These are phyloP conservation scores for Chionis minor DNA, from an alignment of 2,113 vertebrate genomes.

Conservation along the genomic window DNA sequence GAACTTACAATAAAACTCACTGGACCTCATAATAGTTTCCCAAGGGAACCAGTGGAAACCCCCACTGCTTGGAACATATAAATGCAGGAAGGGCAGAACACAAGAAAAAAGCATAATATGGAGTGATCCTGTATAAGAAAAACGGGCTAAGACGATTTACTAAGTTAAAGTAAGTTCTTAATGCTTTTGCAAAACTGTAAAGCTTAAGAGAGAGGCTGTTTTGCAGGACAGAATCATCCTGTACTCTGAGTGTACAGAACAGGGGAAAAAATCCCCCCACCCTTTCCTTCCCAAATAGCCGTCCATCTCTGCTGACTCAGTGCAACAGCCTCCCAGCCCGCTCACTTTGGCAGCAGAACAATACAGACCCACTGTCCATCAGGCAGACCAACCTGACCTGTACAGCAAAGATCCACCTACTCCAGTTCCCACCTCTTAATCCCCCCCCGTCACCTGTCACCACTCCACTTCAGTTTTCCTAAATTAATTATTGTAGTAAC, in stretches of 20 bases:
- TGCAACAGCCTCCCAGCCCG: background rate
- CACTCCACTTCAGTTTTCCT: background rate
- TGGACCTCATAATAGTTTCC: background rate
- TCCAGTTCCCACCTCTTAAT: background rate
- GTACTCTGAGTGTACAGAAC: background rate
- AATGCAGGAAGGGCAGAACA: background rate
- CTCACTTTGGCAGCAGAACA: background rate
- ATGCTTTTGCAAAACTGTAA: background rate
- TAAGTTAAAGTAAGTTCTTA: background rate
- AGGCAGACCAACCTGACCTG: background rate
- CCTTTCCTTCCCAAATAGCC: background rate
- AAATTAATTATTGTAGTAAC: background rate
- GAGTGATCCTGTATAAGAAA: background rate
- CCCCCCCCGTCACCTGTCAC: background rate
- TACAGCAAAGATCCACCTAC: background rate
- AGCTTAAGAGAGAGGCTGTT: background rate
- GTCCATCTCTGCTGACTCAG: background rate
- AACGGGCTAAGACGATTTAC: background rate
- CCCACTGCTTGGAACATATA: background rate
- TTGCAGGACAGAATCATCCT: background rate
- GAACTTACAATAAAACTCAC: background rate
- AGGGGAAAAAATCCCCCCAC: background rate
- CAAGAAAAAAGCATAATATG: background rate
- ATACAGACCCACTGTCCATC: background rate
- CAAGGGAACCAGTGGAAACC: slow-evolving; percentile 12